Conservation (phyloP, 2,113 vertebrate genomes). For the Leuciscus idus region DNA sequence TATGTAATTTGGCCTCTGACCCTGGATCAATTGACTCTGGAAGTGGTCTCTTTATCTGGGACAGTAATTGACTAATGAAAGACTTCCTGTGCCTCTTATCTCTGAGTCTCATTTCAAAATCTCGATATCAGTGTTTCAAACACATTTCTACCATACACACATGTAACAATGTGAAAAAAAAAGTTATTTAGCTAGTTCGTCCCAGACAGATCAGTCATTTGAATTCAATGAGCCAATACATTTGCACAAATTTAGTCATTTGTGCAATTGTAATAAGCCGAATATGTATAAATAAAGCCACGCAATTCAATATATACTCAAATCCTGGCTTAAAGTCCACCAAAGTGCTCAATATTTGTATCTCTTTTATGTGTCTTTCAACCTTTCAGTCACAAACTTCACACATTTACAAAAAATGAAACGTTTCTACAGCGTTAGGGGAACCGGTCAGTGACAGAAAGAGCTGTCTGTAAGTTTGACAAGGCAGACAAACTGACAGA, state of each 20-base stretch:
- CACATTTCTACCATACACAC: neutral
- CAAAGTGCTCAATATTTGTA: neutral
- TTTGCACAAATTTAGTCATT: neutral
- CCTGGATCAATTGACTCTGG: conserved; percentile 71
- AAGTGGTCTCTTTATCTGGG: conserved; percentile 76
- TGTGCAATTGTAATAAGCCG: neutral
- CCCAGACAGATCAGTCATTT: neutral
- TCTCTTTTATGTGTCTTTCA: neutral
- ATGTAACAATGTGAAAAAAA: neutral
- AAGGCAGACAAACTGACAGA: conserved; percentile 17
- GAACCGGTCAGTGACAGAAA: neutral
- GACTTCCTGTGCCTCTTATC: conserved; percentile 72
- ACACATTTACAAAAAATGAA: conserved; percentile 7
- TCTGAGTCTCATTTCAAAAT: neutral
- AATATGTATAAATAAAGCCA: neutral
- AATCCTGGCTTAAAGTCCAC: neutral
- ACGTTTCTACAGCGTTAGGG: neutral
- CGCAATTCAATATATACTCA: neutral
- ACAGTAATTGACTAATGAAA: conserved; percentile 81
- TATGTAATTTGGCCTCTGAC: conserved; percentile 78
- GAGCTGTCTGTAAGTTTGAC: neutral
- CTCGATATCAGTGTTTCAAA: neutral
- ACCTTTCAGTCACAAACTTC: neutral
- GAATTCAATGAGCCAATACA: neutral
- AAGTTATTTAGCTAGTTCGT: neutral